These are phyloP conservation scores for Prorops nasuta DNA, from an alignment of 1,140 invertebrate species.

Conservation along the genomic window DNA sequence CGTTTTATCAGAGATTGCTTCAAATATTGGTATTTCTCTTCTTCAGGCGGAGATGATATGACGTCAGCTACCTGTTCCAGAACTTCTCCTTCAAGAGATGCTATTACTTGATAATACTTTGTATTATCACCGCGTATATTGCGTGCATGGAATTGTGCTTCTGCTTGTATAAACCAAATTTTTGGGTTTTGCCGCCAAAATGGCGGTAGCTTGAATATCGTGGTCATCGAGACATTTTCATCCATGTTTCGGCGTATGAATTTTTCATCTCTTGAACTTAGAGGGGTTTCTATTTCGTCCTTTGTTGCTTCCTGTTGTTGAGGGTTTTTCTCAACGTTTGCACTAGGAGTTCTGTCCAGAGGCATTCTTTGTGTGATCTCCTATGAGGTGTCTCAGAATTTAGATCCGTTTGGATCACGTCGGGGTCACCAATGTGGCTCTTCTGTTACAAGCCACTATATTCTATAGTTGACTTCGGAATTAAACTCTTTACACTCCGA, in stretches of 20 bases:
- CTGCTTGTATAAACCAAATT: constrained; percentile 15
- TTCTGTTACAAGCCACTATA: not conserved
- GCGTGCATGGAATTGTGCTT: constrained; percentile 9
- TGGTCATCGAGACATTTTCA: constrained; percentile 1
- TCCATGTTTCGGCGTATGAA: not conserved
- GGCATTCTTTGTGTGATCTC: not conserved
- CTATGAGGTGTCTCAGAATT: not conserved
- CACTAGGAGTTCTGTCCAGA: not conserved
- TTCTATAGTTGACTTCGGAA: no score
- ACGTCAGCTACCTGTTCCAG: constrained; percentile 12
- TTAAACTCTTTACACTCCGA: no score
- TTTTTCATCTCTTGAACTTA: not conserved
- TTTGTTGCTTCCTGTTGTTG: not conserved
- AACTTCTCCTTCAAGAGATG: constrained; percentile 9
- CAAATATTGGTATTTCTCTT: constrained; percentile 11
- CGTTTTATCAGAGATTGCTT: constrained; percentile 12
- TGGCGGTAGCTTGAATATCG: constrained; percentile 3
- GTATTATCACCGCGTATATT: constrained; percentile 7
- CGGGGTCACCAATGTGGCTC: not conserved
- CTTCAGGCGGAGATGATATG: constrained; percentile 7
- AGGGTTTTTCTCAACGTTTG: not conserved
- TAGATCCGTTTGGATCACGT: not conserved
- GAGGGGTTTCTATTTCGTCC: not conserved
- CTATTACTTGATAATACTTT: constrained; percentile 16
- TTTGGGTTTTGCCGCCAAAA: constrained; percentile 12